Percentiles rank a stretch among this genome's conserved stretches.
Conservation (phyloP, 2,888 invertebrate genomes). For the Clostera curtula region DNA sequence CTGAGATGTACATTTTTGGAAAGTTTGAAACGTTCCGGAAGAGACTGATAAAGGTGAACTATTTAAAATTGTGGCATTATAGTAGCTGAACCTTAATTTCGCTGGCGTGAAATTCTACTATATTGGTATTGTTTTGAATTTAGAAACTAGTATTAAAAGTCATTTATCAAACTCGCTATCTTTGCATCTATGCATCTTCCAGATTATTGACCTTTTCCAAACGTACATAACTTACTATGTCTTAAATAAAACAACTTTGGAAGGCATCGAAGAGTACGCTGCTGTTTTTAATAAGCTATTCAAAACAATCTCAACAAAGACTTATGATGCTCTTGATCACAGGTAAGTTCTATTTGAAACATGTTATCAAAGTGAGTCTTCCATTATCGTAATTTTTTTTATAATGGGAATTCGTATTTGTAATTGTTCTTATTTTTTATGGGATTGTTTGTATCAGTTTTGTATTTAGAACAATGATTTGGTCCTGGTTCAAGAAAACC, state of each 20-base stretch:
- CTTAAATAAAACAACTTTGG: conserved; percentile 83
- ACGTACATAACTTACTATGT: conserved; percentile 83
- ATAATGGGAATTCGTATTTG: too few relatives aligned
- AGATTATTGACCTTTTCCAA: conserved; percentile 85
- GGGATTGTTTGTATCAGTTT: too few relatives aligned
- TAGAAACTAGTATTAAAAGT: background rate
- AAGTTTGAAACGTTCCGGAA: conserved; percentile 88
- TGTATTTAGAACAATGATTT: too few relatives aligned
- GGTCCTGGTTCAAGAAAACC: too few relatives aligned
- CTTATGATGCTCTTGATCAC: conserved; percentile 88
- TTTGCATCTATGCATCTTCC: too few relatives aligned
- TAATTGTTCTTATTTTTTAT: too few relatives aligned
- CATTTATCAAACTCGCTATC: background rate
- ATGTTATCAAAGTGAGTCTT: conserved; percentile 1
- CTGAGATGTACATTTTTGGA: conserved; percentile 92
- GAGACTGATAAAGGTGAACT: conserved; percentile 79
- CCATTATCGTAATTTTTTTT: too few relatives aligned
- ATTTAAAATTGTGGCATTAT: too few relatives aligned
- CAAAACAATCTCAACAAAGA: conserved; percentile 79
- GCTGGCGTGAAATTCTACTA: too few relatives aligned
- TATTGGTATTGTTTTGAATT: background rate
- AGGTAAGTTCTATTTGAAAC: conserved; percentile 53
- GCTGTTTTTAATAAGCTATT: conserved; percentile 80
- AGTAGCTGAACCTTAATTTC: too few relatives aligned
- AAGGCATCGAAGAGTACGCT: conserved; percentile 85